A percentile compares a stretch with the other conserved stretches of the same genome.
Evolutionary conservation across 2,113 vertebrate species (phyloP).

Genomic region (Alethe castanea): DNA sequence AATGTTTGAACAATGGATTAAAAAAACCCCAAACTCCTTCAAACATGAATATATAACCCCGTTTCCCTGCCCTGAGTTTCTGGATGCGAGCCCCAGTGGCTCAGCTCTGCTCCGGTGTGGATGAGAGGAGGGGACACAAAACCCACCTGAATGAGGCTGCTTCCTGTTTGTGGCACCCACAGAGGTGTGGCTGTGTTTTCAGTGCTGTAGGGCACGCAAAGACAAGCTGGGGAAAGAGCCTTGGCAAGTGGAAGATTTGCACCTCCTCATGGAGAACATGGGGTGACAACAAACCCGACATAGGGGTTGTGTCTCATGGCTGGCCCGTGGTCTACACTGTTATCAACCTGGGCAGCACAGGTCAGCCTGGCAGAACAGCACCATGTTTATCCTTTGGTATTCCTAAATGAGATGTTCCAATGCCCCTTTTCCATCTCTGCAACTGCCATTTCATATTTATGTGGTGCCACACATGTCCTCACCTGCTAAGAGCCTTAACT

Average conservation of each 20-base stretch:
- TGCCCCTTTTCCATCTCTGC: background rate
- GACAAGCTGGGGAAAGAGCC: background rate
- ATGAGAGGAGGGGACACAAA: rapidly evolving
- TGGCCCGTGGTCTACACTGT: rapidly evolving
- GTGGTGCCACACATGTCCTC: background rate
- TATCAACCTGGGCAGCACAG: background rate
- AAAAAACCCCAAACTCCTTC: background rate
- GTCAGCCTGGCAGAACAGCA: background rate
- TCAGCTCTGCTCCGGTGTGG: background rate
- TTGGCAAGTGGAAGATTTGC: background rate
- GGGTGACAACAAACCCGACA: rapidly evolving
- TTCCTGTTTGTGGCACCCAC: background rate
- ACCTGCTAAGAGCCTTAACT: background rate
- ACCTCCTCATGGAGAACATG: rapidly evolving
- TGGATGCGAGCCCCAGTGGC: background rate
- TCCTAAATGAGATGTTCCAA: background rate
- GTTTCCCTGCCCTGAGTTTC: background rate
- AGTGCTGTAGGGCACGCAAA: background rate
- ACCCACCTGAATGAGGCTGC: rapidly evolving
- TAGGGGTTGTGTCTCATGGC: background rate
- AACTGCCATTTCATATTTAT: background rate
- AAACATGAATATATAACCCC: rapidly evolving
- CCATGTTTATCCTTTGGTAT: background rate
- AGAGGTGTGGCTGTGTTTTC: background rate
- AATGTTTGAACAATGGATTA: background rate